These are phyloP conservation scores for Neodontobutis hainanensis DNA, from an alignment of 2,113 vertebrate species.

Conservation along the genomic window DNA sequence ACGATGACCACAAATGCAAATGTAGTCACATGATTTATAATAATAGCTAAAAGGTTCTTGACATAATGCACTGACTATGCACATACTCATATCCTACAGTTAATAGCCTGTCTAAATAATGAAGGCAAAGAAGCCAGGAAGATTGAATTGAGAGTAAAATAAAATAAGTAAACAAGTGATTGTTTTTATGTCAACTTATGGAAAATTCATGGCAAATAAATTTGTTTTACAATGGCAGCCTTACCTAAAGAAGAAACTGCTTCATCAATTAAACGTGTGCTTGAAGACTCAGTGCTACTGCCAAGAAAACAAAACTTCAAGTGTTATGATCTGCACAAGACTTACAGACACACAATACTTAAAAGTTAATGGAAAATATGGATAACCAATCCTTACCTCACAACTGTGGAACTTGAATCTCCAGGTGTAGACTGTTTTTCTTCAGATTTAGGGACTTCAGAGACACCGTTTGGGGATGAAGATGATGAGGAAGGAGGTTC, in stretches of 20 bases:
- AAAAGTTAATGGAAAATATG: conserved; percentile 3
- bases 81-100: no score
- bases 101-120: no score
- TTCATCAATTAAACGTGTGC: conserved; percentile 92
- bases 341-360: neutral
- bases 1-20: neutral
- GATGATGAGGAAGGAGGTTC: conserved; percentile 68
- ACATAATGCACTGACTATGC: no score
- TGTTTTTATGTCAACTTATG: no score
- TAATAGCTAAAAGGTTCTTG: no score
- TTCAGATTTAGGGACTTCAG: conserved; percentile 79
- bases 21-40: no score
- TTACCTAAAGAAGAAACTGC: conserved; percentile 95
- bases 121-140: no score
- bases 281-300: conserved; percentile 84
- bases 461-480: conserved; percentile 62
- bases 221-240: neutral
- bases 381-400: conserved; percentile 54
- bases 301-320: conserved; percentile 62
- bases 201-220: no score
- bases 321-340: neutral
- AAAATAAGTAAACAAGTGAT: no score
- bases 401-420: conserved; percentile 70
- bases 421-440: conserved; percentile 73
- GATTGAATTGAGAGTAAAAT: no score